Conservation (phyloP, 2,888 invertebrate genomes). For the Drosophila birchii region DNA sequence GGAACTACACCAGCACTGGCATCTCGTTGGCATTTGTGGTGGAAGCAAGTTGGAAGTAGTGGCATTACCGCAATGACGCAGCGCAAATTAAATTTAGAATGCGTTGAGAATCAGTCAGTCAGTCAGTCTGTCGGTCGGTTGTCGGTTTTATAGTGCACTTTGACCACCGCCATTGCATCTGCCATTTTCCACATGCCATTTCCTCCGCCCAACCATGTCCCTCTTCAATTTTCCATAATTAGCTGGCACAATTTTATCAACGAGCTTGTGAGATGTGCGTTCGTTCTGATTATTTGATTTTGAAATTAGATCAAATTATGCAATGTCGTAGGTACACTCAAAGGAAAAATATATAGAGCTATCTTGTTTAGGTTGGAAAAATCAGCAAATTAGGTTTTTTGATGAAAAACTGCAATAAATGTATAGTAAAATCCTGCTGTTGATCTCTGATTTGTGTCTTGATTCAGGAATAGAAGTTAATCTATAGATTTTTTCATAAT, state of each 20-base stretch:
- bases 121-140: conserved; percentile 6
- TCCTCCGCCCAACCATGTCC: background rate
- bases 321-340: conserved; percentile 14
- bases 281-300: conserved; percentile 53
- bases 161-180: conserved; percentile 23
- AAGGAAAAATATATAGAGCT: background rate
- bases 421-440: too few relatives aligned
- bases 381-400: too few relatives aligned
- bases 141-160: conserved; percentile 31
- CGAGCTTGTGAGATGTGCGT: conserved; percentile 17
- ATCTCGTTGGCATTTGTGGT: conserved; percentile 18
- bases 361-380: background rate
- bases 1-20: conserved; percentile 18
- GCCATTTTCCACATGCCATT: conserved; percentile 11
- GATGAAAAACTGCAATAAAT: too few relatives aligned
- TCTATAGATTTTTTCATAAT: too few relatives aligned
- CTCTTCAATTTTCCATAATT: conserved; percentile 51
- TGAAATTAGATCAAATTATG: conserved; percentile 69
- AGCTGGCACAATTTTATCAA: conserved; percentile 56
- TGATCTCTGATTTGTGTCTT: too few relatives aligned
- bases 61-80: conserved; percentile 72
- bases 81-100: conserved; percentile 58
- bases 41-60: conserved; percentile 2
- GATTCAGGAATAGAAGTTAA: too few relatives aligned
- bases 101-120: conserved; percentile 24